Conservation (phyloP, 2,888 invertebrate species). For the Sclerodermus sp. region DNA sequence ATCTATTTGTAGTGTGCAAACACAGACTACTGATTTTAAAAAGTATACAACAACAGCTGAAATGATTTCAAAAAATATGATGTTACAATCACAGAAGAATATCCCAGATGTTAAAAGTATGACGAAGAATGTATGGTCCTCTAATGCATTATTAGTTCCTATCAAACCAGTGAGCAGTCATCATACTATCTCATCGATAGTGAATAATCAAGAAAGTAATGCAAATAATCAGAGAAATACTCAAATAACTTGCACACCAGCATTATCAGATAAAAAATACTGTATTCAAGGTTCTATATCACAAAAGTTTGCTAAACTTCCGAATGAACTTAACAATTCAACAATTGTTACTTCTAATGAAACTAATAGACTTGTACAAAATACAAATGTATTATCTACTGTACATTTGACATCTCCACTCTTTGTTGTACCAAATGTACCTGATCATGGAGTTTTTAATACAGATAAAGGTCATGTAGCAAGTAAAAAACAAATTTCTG, state of each 20-base stretch:
- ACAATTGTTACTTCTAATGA: constrained; percentile 2
- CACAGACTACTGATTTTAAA: too few relatives aligned
- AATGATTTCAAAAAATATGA: too few relatives aligned
- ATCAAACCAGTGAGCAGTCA: constrained; percentile 6
- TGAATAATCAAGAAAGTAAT: background rate
- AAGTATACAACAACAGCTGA: too few relatives aligned
- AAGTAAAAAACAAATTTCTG: background rate
- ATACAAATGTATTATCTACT: background rate
- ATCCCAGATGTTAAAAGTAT: too few relatives aligned
- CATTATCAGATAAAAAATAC: background rate
- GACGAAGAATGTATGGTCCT: constrained; percentile 14
- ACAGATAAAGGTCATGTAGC: constrained; percentile 5
- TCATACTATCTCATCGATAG: background rate
- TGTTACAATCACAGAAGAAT: too few relatives aligned
- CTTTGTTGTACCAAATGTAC: constrained; percentile 6
- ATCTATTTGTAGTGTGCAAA: too few relatives aligned
- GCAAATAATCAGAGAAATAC: background rate
- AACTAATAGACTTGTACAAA: constrained; percentile 9
- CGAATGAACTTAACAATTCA: constrained; percentile 6
- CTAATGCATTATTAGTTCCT: constrained; percentile 11
- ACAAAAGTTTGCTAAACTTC: constrained; percentile 9
- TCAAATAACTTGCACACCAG: constrained; percentile 4
- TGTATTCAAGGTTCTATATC: background rate
- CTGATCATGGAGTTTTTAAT: constrained; percentile 7
- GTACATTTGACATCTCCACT: background rate